Evolutionary conservation across 2,797 vertebrate species (phyloP).

Genomic region (Nannoperca australis): DNA sequence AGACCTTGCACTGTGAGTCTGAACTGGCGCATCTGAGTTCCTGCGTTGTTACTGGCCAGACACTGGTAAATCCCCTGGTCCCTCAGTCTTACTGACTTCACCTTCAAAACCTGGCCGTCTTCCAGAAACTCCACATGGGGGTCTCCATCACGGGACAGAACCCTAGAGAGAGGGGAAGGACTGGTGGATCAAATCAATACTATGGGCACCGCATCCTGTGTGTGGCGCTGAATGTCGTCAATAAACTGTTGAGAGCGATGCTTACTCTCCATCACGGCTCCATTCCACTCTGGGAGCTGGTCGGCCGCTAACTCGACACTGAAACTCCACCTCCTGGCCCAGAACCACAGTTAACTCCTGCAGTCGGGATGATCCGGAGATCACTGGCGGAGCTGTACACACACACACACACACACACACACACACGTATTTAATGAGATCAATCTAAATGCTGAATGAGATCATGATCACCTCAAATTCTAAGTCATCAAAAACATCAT

Average conservation of each 20-base stretch:
- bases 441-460: slow-evolving; percentile 1
- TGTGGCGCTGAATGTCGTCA: slow-evolving; percentile 12
- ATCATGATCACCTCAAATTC: neutral
- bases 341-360: slow-evolving; percentile 85
- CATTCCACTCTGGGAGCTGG: slow-evolving; percentile 89
- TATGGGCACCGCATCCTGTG: neutral
- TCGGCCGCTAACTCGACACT: slow-evolving; percentile 85
- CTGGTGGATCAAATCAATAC: slow-evolving; percentile 4
- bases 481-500: neutral
- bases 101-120: slow-evolving; percentile 85
- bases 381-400: slow-evolving; percentile 86
- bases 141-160: slow-evolving; percentile 83
- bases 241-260: slow-evolving; percentile 6
- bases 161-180: slow-evolving; percentile 71
- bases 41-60: slow-evolving; percentile 89
- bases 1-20: slow-evolving; percentile 86
- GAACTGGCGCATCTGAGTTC: slow-evolving; percentile 89
- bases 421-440: slow-evolving; percentile 4
- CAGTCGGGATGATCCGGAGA: slow-evolving; percentile 82
- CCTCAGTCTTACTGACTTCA: slow-evolving; percentile 82
- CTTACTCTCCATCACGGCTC: slow-evolving; percentile 92
- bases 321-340: slow-evolving; percentile 85
- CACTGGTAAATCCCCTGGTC: slow-evolving; percentile 91
- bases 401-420: slow-evolving; percentile 30
- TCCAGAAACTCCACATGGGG: slow-evolving; percentile 86